phyloP scores from a whole-genome alignment of 2,888 invertebrate genomes.

The Zygaena filipendulae region DNA sequence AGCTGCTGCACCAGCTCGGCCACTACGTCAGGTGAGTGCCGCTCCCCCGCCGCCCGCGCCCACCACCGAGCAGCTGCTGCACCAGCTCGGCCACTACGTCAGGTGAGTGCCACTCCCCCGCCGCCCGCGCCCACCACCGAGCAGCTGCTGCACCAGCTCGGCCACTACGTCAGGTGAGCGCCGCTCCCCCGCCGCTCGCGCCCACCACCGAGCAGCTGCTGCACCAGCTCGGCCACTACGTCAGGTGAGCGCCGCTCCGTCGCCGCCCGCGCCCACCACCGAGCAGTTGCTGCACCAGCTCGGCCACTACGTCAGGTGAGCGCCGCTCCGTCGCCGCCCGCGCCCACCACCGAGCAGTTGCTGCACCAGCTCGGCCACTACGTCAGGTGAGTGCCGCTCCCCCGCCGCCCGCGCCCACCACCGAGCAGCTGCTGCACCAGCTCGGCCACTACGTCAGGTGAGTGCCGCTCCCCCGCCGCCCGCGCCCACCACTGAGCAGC shows the following conservation, averaged over 20 bases:
- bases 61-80: conserved; percentile 71
- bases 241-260: conserved; percentile 62
- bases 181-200: conserved; percentile 68
- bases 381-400: conserved; percentile 70
- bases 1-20: conserved; percentile 70
- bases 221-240: conserved; percentile 72
- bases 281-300: conserved; percentile 72
- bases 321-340: conserved; percentile 67
- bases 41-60: conserved; percentile 70
- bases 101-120: conserved; percentile 62
- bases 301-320: conserved; percentile 73
- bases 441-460: conserved; percentile 72
- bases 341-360: conserved; percentile 70
- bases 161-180: conserved; percentile 72
- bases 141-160: conserved; percentile 70
- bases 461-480: conserved; percentile 66
- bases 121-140: conserved; percentile 72
- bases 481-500: conserved; percentile 69
- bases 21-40: conserved; percentile 72
- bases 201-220: conserved; percentile 72
- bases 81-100: conserved; percentile 73
- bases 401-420: conserved; percentile 68
- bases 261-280: conserved; percentile 69
- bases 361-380: conserved; percentile 74
- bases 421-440: conserved; percentile 71